Percentiles rank a stretch among this genome's conserved stretches.
phyloP scores from a whole-genome alignment of 2,113 vertebrate genomes.

The Nycticorax nycticorax region DNA sequence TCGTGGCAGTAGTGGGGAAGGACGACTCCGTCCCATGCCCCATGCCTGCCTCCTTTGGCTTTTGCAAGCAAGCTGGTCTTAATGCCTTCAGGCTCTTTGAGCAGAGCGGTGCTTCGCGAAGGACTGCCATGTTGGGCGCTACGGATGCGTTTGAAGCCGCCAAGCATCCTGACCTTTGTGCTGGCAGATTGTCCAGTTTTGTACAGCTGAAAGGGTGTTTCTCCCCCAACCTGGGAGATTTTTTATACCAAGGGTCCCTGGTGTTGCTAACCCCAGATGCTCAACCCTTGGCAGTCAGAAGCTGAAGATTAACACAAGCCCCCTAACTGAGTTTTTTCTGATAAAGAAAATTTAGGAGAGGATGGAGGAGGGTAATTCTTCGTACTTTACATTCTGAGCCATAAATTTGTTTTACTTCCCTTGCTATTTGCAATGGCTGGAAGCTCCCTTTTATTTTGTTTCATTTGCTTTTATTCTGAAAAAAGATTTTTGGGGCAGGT shows the following conservation, averaged over 20 bases:
- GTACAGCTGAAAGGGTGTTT: not conserved
- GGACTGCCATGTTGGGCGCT: not conserved
- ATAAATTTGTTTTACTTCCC: not conserved
- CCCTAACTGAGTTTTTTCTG: not conserved
- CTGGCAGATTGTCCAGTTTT: not conserved
- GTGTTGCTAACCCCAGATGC: not conserved
- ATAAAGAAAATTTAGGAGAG: not conserved
- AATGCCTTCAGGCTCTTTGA: not conserved
- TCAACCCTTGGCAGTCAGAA: not conserved
- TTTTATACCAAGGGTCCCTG: not conserved
- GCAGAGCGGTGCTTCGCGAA: not conserved
- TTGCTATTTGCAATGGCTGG: not conserved
- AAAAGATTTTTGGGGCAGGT: not conserved
- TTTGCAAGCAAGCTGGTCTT: not conserved
- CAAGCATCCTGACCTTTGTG: not conserved
- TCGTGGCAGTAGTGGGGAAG: fast-evolving
- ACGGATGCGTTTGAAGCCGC: not conserved
- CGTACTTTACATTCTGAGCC: not conserved
- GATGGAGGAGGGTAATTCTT: not conserved
- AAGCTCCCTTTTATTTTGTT: not conserved
- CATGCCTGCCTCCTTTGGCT: not conserved
- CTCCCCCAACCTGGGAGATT: not conserved
- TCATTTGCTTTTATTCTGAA: not conserved
- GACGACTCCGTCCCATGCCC: fast-evolving
- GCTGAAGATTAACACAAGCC: not conserved